Evolutionary conservation across 1,140 invertebrate species (phyloP), one percentile per base, ranked within the genome.

Genomic region (Rhynchophorus ferrugineus): DNA sequence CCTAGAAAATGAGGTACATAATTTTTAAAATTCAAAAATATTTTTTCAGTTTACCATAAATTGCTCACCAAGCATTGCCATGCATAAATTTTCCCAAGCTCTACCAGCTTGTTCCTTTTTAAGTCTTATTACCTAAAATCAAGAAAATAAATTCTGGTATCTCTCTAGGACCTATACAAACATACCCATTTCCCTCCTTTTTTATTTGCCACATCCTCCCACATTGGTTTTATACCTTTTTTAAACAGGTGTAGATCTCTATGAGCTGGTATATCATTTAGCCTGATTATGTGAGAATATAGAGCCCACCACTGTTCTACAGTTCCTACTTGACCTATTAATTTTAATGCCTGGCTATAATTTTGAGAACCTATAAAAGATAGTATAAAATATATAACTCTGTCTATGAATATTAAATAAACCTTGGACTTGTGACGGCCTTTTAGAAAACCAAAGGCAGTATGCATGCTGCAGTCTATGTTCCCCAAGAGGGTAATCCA

Each of bases 211-310:
- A 84, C 81, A 74, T 98, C 94, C 74, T 98, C 95, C 94, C 94
- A 98, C 89, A 98, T 95, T 20, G 95, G 95, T 74, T 94, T 91
- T 56, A 99, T 96, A 54, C 95, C 95, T 64, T 95, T 84, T 79
- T 98, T 98, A 69, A 99, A 99, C 19, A 99, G 78, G 75, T 97
- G 95, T 70, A 97, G 88, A 74, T 98, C 95, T 65, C 89, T 88
- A 64, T 94, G 88, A 19, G 88, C 85, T 39, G 85, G 82, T 52
- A 98, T 76, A 61, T 98, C 88, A 35, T 83, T 84, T 22, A 93
- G 88, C 60, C 93, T 79, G 51, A 88, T 80, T 61, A 98, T 75
- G 72, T 97, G 91, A 70, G 88, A 86, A 73, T 98, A 98, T 45
- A 92, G 75, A 33, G 83, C 80, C 95, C 95, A 98, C 80, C 96